A percentile compares a stretch with the other conserved stretches of the same genome.
These are phyloP conservation scores for Epinephelus awoara DNA, from an alignment of 2,797 vertebrate species.

Conservation along the genomic window DNA sequence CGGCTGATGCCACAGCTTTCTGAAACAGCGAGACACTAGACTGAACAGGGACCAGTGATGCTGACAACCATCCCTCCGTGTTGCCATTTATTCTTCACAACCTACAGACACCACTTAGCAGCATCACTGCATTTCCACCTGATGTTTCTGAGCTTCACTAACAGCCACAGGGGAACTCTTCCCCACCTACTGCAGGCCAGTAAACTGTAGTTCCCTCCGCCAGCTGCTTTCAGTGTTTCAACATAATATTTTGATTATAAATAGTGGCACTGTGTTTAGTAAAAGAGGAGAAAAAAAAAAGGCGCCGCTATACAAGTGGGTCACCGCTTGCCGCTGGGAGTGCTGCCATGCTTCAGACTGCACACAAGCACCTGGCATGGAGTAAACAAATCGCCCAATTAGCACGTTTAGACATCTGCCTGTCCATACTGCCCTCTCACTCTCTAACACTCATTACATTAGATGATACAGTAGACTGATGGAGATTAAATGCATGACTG, in stretches of 20 bases:
- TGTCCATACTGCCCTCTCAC: conserved; percentile 63
- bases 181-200: conserved; percentile 50
- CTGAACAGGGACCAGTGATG: background rate
- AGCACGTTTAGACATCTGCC: conserved; percentile 81
- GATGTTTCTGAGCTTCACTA: conserved; percentile 46
- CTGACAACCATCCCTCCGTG: background rate
- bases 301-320: conserved; percentile 66
- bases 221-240: conserved; percentile 59
- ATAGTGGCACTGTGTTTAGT: conserved; percentile 62
- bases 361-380: conserved; percentile 73
- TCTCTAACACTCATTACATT: conserved; percentile 57
- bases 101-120: conserved; percentile 37
- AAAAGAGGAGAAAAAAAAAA: conserved; percentile 55
- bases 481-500: conserved; percentile 62
- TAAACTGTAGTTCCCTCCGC: conserved; percentile 46
- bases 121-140: conserved; percentile 35
- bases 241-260: conserved; percentile 64
- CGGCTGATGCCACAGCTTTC: background rate
- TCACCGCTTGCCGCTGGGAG: conserved; percentile 71
- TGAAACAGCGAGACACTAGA: background rate
- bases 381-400: conserved; percentile 81
- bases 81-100: conserved; percentile 10
- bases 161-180: conserved; percentile 52
- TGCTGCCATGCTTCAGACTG: conserved; percentile 62
- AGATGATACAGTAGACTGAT: conserved; percentile 63